Percentiles rank a stretch among this genome's conserved stretches.
Conservation (phyloP, 2,113 vertebrate genomes). For the Romanogobio albipinnatus region DNA sequence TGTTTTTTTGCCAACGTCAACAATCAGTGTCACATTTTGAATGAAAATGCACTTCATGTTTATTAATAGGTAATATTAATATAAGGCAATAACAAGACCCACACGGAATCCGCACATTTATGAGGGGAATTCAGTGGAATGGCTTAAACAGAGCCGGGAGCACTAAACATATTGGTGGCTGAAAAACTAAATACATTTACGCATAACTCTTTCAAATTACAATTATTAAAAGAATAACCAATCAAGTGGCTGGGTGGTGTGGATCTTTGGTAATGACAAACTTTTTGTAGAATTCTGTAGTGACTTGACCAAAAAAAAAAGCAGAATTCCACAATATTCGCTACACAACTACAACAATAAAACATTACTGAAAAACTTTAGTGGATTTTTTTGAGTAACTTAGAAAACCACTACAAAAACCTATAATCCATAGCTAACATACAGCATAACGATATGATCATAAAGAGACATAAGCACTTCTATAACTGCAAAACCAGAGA, state of each 20-base stretch:
- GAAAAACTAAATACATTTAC: conserved; percentile 22
- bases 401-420: not conserved
- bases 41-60: not conserved
- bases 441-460: conserved; percentile 17
- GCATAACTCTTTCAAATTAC: not conserved
- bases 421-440: not conserved
- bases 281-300: not conserved
- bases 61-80: conserved; percentile 16
- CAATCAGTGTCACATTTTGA: conserved; percentile 26
- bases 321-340: not conserved
- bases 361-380: not conserved
- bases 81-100: not conserved
- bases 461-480: conserved; percentile 25
- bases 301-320: too few relatives aligned
- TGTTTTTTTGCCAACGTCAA: conserved; percentile 6
- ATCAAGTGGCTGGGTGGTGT: not conserved
- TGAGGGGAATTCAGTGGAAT: conserved; percentile 7
- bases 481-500: conserved; percentile 31
- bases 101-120: conserved; percentile 1
- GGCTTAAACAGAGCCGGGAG: not conserved
- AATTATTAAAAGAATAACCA: not conserved
- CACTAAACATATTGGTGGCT: not conserved
- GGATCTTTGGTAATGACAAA: not conserved
- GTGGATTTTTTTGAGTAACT: not conserved
- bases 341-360: not conserved